Base-by-base conservation (phyloP, 2,888 invertebrate species). In the Oxycera nigricornis region DNA sequence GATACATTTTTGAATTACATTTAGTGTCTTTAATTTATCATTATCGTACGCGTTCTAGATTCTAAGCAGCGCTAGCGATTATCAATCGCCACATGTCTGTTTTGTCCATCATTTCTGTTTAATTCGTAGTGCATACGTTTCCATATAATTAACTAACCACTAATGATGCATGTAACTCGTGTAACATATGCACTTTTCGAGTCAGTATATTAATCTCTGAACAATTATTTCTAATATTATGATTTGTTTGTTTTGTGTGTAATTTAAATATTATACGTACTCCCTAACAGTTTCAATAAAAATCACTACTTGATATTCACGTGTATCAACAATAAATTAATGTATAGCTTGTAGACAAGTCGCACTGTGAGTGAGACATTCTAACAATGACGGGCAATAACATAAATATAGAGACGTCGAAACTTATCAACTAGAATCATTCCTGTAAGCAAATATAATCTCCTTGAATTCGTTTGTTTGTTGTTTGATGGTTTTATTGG, bases 391-490 rank as follows among this genome's bases (percentile, higher is more conserved):
- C 61, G 35, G 61, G 31, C 61, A 28, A 31, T 61, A 31, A 28
- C 31, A 31, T 61, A 61, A 61, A 61, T 61, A 61, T 14, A n/a
- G n/a, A n/a, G n/a, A 61, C 30, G 31, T 2, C 31, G n/a, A 22
- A 61, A 61, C 61, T 61, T 61, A 61, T 17, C n/a, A 7, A 17
- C 61, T 61, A 61, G 35, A 26, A 61, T n/a, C 31, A 61, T 61
- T 61, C 61, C 61, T 61, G 61, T 61, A 61, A 26, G 61, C 61
- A 61, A 61, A 26, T 30, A 61, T 17, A 61, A 59, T 61, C 61
- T 61, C 30, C 17, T 30, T 61, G 17, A 61, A 17, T 61, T 30
- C 31, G 14, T 59, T 61, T 17, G 11, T 31, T 61, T 31, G n/a
- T 30, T 2, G 17, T 4, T 52, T 52, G n/a, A 22, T 52, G 17